Conservation (phyloP, 2,888 invertebrate species). For the Nycteola revayana region DNA sequence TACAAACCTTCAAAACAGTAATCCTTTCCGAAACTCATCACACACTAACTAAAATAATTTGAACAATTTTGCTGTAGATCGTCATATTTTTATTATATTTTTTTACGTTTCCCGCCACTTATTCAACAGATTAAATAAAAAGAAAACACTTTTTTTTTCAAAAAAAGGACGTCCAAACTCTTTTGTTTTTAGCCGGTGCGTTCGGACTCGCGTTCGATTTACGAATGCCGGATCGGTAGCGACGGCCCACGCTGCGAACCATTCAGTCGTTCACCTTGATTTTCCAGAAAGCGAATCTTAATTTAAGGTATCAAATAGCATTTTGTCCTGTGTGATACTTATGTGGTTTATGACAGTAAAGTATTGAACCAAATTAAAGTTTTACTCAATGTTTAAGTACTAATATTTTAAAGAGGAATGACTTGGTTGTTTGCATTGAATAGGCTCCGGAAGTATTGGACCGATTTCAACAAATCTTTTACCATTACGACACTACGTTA, state of each 20-base stretch:
- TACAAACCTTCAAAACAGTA: slow-evolving; percentile 38
- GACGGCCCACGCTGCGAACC: slow-evolving; percentile 23
- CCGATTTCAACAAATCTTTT: no score
- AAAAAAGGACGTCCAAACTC: no score
- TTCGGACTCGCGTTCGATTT: slow-evolving; percentile 46
- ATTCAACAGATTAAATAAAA: slow-evolving; percentile 15
- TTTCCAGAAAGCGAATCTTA: slow-evolving; percentile 42
- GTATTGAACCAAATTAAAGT: no score
- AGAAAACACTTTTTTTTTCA: no score
- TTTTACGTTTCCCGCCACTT: slow-evolving; percentile 28
- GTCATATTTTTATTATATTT: no score
- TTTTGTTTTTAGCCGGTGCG: slow-evolving; percentile 37
- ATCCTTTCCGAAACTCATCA: slow-evolving; percentile 41
- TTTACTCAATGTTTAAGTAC: no score
- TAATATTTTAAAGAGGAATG: no score
- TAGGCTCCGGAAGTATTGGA: no score
- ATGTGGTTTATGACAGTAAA: no score
- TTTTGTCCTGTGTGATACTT: slow-evolving; percentile 1
- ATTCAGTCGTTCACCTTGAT: slow-evolving; percentile 59
- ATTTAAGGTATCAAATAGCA: slow-evolving; percentile 12
- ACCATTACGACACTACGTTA: no score
- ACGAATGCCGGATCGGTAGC: slow-evolving; percentile 45
- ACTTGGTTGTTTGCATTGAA: no score
- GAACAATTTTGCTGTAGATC: slow-evolving; percentile 76
- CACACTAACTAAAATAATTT: slow-evolving; percentile 75